Evolutionary conservation across 2,888 invertebrate genomes (phyloP).

Genomic region (Zonitis immaculata): DNA sequence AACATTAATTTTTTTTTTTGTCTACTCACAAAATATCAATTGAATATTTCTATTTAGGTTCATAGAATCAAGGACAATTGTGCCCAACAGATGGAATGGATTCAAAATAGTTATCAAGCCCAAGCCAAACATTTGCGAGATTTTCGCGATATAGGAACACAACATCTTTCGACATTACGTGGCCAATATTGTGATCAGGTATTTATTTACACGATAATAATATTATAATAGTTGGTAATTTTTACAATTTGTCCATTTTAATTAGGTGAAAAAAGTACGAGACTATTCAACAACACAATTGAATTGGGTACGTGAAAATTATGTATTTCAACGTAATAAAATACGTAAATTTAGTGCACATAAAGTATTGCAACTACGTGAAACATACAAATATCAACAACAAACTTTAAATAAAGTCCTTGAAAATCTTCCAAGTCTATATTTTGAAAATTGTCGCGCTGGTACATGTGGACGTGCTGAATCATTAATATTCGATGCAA

Average conservation of each 20-base stretch:
- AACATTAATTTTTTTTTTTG: no score
- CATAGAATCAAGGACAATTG: constrained; percentile 91
- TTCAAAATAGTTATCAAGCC: constrained; percentile 83
- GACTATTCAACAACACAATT: constrained; percentile 89
- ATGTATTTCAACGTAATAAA: constrained; percentile 90
- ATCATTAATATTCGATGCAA: constrained; percentile 65
- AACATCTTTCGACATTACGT: constrained; percentile 76
- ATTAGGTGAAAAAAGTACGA: constrained; percentile 81
- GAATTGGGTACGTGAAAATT: constrained; percentile 92
- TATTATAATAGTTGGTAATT: no score
- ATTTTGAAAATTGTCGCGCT: constrained; percentile 90
- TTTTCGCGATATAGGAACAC: constrained; percentile 87
- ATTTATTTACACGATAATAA: constrained; percentile 21
- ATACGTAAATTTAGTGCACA: constrained; percentile 93
- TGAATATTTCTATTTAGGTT: constrained; percentile 60
- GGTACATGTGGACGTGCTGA: constrained; percentile 75
- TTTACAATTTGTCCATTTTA: neutral
- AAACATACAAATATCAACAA: constrained; percentile 94
- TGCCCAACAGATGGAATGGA: constrained; percentile 89
- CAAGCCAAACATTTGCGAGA: constrained; percentile 83
- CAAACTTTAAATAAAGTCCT: constrained; percentile 90
- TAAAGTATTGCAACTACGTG: constrained; percentile 81
- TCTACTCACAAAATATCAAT: no score
- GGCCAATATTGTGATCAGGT: constrained; percentile 94
- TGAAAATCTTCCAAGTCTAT: constrained; percentile 85